Evolutionary conservation across 2,888 invertebrate species (phyloP), one percentile per base, ranked within the genome.

Genomic region (Lissonota sp.): DNA sequence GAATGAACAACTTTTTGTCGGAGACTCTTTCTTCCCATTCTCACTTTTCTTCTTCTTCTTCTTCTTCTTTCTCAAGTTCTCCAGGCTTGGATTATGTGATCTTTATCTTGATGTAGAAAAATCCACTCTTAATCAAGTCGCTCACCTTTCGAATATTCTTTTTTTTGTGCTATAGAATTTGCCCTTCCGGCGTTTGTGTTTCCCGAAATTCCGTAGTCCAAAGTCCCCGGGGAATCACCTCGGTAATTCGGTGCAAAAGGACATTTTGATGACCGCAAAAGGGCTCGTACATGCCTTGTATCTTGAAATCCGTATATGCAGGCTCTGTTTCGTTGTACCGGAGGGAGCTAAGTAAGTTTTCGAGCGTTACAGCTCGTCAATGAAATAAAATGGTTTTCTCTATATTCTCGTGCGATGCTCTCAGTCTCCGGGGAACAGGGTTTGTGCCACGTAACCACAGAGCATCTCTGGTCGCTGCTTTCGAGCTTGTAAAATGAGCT

Each of bases 341-440:
- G 26, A 26, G 26, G 26, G 64, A 8, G 55, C 85, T 86, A 86
- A 88, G 88, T 86, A 90, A 90, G 88, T 90, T 90, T 87, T 26
- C 26, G 26, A 83, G 82, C 86, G 87, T 87, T 88, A 87, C 85
- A 90, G 88, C 16, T 69, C 60, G 75, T 88, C 88, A 87, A 89
- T 88, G 89, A 86, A 89, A 89, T 90, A 89, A 89, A 91, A 91
- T 87, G 86, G 86, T 87, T 81, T 53, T n/a, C 63, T 53, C 66
- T 8, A 6, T 40, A 12, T 37, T 57, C 40, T 49, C 14, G 53
- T n/a, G 46, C 7, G 39, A 44, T 85, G 83, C 85, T 86, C 12
- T 5, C 66, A 66, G 26, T 26, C 26, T 3, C 26, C 26, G 1
- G 26, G 26, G 26, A 3, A 26, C 26, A 3, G 26, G 26, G 26